Evolutionary conservation across 1,140 invertebrate genomes (phyloP).

Genomic region (Tribolium castaneum): DNA sequence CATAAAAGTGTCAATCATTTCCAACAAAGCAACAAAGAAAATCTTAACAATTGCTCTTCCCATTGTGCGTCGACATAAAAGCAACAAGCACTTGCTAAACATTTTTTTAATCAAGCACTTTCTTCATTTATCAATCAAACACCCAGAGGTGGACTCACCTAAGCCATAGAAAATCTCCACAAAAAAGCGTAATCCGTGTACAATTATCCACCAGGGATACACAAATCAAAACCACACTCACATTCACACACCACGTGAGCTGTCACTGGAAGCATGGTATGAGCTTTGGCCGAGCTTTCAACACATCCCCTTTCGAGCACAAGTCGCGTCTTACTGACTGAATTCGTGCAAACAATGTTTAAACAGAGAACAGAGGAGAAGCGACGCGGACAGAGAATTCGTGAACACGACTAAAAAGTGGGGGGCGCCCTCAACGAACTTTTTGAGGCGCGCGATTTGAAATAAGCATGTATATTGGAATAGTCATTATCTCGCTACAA

Average conservation of each 20-base stretch:
- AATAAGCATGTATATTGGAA: too few relatives aligned
- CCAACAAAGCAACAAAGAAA: conserved; percentile 36
- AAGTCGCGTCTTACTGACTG: conserved; percentile 29
- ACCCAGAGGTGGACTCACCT: neutral
- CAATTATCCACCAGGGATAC: neutral
- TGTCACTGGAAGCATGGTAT: conserved; percentile 27
- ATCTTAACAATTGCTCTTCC: conserved; percentile 39
- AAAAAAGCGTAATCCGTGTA: neutral
- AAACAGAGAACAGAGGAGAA: too few relatives aligned
- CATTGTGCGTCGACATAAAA: conserved; percentile 25
- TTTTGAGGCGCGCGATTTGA: too few relatives aligned
- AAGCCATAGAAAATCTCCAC: neutral
- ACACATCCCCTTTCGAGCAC: neutral
- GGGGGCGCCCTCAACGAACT: too few relatives aligned
- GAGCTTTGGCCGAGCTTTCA: neutral
- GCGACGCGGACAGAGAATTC: too few relatives aligned
- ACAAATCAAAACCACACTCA: neutral
- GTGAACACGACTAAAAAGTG: too few relatives aligned
- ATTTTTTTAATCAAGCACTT: conserved; percentile 15
- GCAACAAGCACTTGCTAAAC: conserved; percentile 23
- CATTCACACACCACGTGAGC: neutral
- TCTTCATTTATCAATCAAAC: neutral
- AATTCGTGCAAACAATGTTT: conserved; percentile 33
- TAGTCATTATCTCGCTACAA: too few relatives aligned
- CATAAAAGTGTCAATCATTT: conserved; percentile 42